Evolutionary conservation across 2,888 invertebrate genomes (phyloP).

Genomic region (Hydropsyche betteni): DNA sequence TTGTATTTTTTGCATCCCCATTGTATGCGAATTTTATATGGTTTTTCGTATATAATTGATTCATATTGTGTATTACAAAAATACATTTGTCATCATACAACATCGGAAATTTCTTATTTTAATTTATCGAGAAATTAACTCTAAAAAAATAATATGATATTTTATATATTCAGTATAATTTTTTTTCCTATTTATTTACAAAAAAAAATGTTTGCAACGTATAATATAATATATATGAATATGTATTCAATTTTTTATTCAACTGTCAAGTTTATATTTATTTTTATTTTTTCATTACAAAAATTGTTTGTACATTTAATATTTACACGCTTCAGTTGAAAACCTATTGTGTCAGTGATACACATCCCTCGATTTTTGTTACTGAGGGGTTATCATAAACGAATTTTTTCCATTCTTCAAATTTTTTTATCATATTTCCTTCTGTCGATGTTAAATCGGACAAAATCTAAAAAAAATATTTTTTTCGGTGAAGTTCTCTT

Average conservation of each 20-base stretch:
- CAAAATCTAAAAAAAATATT: not conserved
- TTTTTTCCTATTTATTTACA: too few relatives aligned
- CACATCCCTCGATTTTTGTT: not conserved
- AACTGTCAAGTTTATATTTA: not conserved
- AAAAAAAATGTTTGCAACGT: too few relatives aligned
- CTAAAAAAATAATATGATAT: too few relatives aligned
- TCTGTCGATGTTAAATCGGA: too few relatives aligned
- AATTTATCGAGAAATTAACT: too few relatives aligned
- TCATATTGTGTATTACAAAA: too few relatives aligned
- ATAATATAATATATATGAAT: too few relatives aligned
- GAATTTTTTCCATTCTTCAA: not conserved
- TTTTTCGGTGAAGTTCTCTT: not conserved
- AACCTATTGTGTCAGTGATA: constrained; percentile 2
- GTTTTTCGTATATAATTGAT: not conserved
- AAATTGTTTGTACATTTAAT: constrained; percentile 5
- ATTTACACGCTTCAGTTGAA: constrained; percentile 7
- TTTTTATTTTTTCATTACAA: not conserved
- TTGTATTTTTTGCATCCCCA: constrained; percentile 3
- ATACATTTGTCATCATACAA: too few relatives aligned
- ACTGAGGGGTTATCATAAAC: constrained; percentile 5
- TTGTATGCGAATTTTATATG: not conserved
- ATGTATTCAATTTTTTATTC: not conserved
- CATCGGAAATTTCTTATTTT: too few relatives aligned
- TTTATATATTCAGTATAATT: too few relatives aligned
- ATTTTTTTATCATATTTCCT: not conserved